Evolutionary conservation across 2,113 vertebrate genomes (phyloP), one percentile per base, ranked within the genome.

Genomic region (Bubo scandiacus): DNA sequence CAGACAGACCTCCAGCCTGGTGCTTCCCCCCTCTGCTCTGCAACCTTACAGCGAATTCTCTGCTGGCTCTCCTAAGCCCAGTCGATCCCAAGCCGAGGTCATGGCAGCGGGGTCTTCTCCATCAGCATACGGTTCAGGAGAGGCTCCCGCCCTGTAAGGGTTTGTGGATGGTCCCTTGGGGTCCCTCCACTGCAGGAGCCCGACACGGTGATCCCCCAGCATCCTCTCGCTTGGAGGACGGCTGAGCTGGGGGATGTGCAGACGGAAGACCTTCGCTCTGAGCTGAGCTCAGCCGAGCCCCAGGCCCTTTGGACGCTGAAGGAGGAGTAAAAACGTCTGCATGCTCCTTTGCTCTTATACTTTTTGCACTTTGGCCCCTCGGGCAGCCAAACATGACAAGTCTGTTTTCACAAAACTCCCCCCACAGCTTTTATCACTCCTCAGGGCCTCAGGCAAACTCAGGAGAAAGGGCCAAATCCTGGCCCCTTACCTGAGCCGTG

Each of bases 121-220:
- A 9, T 15, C 34, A 9, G 20, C 11, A 2, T 47, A 6, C 0
- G 4, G 23, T 7, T 59, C 30, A 5, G 10, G 52, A 12, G 45
- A 21, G 25, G 36, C 23, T 79, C 51, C 43, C 23, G 51, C 36
- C 58, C 58, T 49, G 25, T 4, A 1, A 15, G 45, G 45, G 8
- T 47, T 6, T 34, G 49, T 12, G 36, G 38, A 2, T 27, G 75
- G 18, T 25, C n/a, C 42, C 12, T 42, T 15, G 67, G 40, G 32
- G 38, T 71, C 29, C 26, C 52, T 25, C 34, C 26, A 7, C 6
- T 2, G 3, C 47, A 8, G n/a, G 23, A 27, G 45, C 20, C 42
- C 1, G 1, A 4, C n/a, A 4, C 2, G 1, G 26, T 2, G 13
- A 26, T 16, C 21, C 5, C 59, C 5, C 59, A 36, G 45, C 14